Evolutionary conservation across 2,113 vertebrate genomes (phyloP).

Genomic region (Podiceps cristatus): DNA sequence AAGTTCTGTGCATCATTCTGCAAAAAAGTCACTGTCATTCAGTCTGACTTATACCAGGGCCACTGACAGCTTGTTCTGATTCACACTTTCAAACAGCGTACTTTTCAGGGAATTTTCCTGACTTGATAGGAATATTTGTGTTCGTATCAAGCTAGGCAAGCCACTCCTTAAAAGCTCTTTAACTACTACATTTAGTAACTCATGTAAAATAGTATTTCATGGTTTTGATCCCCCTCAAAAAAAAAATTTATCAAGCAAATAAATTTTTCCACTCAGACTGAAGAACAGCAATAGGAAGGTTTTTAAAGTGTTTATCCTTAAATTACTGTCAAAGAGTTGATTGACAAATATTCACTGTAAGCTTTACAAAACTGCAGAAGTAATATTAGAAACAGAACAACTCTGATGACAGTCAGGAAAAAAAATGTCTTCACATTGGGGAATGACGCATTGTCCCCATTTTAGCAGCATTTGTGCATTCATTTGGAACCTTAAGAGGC

Average conservation of each 20-base stretch:
- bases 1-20: not conserved
- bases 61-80: not conserved
- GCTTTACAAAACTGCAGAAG: not conserved
- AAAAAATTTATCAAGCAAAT: not conserved
- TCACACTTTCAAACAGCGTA: not conserved
- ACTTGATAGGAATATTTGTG: not conserved
- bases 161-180: not conserved
- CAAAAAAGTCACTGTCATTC: not conserved
- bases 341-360: not conserved
- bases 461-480: not conserved
- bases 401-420: not conserved
- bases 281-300: not conserved
- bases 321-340: not conserved
- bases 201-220: not conserved
- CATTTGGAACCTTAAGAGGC: not conserved
- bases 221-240: not conserved
- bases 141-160: not conserved
- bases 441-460: not conserved
- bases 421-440: not conserved
- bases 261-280: not conserved
- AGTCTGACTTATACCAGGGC: not conserved
- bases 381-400: not conserved
- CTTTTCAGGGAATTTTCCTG: not conserved
- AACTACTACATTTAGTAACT: not conserved
- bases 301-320: not conserved